Evolutionary conservation across 2,113 vertebrate species (phyloP).

Genomic region (Muntiacus muntjak): DNA sequence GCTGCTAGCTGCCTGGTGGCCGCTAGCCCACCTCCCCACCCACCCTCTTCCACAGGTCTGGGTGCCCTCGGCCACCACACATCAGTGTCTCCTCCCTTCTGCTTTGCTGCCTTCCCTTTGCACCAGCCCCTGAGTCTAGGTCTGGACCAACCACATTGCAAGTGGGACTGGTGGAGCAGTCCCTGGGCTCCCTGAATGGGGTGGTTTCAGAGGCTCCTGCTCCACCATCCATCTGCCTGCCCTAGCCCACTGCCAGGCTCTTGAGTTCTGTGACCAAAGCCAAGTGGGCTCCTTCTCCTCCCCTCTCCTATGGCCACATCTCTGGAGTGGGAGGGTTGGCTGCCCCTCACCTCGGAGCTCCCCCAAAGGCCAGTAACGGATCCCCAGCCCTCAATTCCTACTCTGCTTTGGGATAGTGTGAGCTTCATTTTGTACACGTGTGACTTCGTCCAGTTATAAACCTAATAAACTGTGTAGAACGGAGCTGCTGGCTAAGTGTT

Average conservation of each 20-base stretch:
- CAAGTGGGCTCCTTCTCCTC: constrained; percentile 46
- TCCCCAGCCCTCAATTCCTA: constrained; percentile 43
- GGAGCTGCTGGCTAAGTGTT: constrained; percentile 40
- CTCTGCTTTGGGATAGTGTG: constrained; percentile 85
- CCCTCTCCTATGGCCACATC: constrained; percentile 39
- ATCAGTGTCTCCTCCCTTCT: constrained; percentile 50
- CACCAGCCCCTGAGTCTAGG: constrained; percentile 60
- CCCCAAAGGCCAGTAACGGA: constrained; percentile 55
- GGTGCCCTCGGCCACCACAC: constrained; percentile 37
- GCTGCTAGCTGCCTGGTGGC: constrained; percentile 87
- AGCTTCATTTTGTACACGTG: constrained; percentile 89
- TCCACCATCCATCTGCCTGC: constrained; percentile 32
- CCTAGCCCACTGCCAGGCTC: constrained; percentile 51
- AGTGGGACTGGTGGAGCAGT: constrained; percentile 24
- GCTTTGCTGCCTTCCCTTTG: constrained; percentile 70
- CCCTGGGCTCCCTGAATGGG: constrained; percentile 31
- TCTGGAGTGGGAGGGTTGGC: constrained; percentile 56
- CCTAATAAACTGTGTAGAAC: constrained; percentile 86
- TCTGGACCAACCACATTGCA: constrained; percentile 48
- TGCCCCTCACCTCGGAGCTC: constrained; percentile 48
- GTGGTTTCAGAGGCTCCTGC: constrained; percentile 15
- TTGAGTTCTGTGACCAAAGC: constrained; percentile 73
- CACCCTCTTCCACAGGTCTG: constrained; percentile 67
- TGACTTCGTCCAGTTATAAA: constrained; percentile 89
- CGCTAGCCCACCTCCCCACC: constrained; percentile 54